Conservation (phyloP, 2,888 invertebrate genomes). For the Synanthedon andrenaeformis region DNA sequence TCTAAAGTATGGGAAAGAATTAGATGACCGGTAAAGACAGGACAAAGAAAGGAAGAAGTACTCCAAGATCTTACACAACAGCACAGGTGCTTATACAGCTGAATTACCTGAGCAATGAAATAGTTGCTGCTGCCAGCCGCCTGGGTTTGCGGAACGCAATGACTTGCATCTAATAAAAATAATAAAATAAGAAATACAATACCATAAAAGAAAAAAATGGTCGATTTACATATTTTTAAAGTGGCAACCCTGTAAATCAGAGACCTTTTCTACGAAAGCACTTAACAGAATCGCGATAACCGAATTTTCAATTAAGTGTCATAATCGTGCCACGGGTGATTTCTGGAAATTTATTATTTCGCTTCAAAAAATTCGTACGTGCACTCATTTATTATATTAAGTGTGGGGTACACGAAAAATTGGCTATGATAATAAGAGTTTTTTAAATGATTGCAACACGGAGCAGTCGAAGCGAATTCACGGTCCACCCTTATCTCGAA, state of each 20-base stretch:
- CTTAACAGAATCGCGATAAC: slow-evolving; percentile 54
- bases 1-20: not conserved
- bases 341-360: slow-evolving; percentile 57
- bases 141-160: too few species aligned
- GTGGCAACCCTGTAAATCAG: not conserved
- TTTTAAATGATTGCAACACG: not conserved
- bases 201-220: too few species aligned
- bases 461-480: not conserved
- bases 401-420: slow-evolving; percentile 14
- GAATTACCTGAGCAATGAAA: too few species aligned
- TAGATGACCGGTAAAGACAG: not conserved
- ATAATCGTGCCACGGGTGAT: slow-evolving; percentile 47
- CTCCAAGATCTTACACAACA: too few species aligned
- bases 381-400: slow-evolving; percentile 39
- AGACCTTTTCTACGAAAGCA: slow-evolving; percentile 54
- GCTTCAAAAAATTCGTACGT: slow-evolving; percentile 45
- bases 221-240: too few species aligned
- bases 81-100: too few species aligned
- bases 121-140: too few species aligned
- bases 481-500: too few species aligned
- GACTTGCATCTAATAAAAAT: too few species aligned
- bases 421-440: not conserved
- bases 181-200: too few species aligned
- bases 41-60: too few species aligned
- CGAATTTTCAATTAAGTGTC: slow-evolving; percentile 66